phyloP scores from a whole-genome alignment of 1,140 invertebrate species.

The Anadara kagoshimensis region DNA sequence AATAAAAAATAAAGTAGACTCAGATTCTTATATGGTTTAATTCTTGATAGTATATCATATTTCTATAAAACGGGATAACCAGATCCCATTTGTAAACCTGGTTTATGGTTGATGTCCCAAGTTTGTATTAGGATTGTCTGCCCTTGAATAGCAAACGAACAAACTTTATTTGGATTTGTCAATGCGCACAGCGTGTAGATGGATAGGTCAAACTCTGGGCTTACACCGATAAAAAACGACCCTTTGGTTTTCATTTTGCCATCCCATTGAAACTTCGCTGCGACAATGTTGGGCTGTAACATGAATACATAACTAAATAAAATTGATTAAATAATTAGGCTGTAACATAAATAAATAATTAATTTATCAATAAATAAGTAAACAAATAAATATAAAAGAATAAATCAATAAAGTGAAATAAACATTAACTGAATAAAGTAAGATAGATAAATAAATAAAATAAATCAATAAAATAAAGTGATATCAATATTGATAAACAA shows the following conservation, averaged over 20 bases:
- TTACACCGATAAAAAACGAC: constrained; percentile 29
- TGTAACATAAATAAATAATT: background rate
- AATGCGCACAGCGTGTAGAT: constrained; percentile 34
- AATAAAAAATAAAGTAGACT: too few relatives aligned
- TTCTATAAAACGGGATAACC: constrained; percentile 28
- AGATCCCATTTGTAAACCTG: constrained; percentile 28
- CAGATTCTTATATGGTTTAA: too few relatives aligned
- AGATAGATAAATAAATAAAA: background rate
- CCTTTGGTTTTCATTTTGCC: constrained; percentile 26
- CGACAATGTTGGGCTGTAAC: constrained; percentile 26
- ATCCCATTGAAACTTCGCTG: constrained; percentile 29
- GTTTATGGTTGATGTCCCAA: constrained; percentile 28
- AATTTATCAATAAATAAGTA: background rate
- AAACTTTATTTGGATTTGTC: constrained; percentile 17
- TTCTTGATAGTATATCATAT: background rate
- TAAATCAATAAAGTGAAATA: background rate
- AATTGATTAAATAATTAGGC: background rate
- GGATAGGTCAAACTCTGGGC: constrained; percentile 42
- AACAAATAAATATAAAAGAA: background rate
- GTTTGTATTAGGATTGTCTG: constrained; percentile 24
- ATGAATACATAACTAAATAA: background rate
- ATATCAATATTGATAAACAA: too few relatives aligned
- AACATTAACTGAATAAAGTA: background rate
- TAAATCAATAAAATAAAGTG: background rate
- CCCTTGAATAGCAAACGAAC: constrained; percentile 29